Conservation (phyloP, 2,113 vertebrate genomes). For the Nothocercus julius region DNA sequence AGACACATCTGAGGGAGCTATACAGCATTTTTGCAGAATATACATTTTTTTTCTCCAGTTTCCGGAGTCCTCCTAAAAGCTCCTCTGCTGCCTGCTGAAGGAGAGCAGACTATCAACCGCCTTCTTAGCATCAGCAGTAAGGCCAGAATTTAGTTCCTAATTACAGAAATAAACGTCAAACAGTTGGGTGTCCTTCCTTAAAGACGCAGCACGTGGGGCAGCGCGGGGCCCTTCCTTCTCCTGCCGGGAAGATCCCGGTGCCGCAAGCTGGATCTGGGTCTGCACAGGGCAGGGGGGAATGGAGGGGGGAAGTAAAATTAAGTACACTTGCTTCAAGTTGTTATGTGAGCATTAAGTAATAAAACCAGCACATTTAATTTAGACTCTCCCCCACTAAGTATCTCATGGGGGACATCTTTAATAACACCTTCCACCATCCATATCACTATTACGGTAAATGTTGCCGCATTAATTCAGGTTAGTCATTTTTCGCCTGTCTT, state of each 20-base stretch:
- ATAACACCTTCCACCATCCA: constrained; percentile 20
- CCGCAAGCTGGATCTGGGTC: not conserved
- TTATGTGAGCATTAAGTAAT: constrained; percentile 5
- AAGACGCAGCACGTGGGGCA: not conserved
- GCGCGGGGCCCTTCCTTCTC: too few relatives aligned
- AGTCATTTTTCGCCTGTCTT: not conserved
- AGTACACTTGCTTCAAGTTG: not conserved
- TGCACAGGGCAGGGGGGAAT: too few relatives aligned
- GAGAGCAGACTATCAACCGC: not conserved
- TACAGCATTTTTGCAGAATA: not conserved
- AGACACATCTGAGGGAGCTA: not conserved
- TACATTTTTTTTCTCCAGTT: fast-evolving
- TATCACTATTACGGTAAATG: not conserved
- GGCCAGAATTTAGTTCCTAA: not conserved
- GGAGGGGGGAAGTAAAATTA: not conserved
- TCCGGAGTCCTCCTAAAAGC: not conserved
- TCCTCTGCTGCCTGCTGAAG: not conserved
- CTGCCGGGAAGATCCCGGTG: not conserved
- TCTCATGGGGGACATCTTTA: constrained; percentile 23
- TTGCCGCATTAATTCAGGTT: not conserved
- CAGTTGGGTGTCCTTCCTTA: not conserved
- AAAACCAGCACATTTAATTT: constrained; percentile 51
- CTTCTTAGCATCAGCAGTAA: not conserved
- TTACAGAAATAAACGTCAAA: not conserved
- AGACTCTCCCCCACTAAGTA: constrained; percentile 23